Conservation (phyloP, 2,113 vertebrate genomes). For the Gymnobelideus leadbeateri region DNA sequence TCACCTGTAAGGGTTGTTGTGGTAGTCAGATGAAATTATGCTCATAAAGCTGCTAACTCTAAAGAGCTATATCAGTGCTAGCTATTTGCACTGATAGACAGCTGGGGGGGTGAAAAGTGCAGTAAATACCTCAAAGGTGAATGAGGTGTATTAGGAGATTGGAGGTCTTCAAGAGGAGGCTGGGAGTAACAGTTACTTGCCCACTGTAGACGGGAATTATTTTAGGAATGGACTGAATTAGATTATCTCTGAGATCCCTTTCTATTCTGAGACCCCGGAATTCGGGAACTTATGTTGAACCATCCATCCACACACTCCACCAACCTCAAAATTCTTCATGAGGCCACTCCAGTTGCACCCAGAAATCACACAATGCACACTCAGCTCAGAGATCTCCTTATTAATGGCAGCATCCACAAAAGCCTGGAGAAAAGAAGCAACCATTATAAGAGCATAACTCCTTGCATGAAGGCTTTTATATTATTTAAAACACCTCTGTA, state of each 20-base stretch:
- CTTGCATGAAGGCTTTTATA: background rate
- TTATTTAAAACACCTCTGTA: background rate
- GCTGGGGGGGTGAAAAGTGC: background rate
- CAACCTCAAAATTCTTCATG: conserved; percentile 85
- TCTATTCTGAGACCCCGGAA: background rate
- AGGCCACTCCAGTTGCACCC: conserved; percentile 85
- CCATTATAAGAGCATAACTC: background rate
- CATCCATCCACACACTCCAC: conserved; percentile 10
- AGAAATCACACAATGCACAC: conserved; percentile 83
- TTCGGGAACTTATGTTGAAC: background rate
- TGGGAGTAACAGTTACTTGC: background rate
- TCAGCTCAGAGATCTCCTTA: conserved; percentile 87
- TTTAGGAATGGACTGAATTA: background rate
- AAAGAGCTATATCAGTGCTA: background rate
- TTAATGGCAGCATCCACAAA: conserved; percentile 86
- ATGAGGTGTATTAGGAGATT: background rate
- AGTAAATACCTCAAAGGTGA: background rate
- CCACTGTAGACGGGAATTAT: background rate
- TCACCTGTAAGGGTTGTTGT: background rate
- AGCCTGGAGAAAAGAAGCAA: conserved; percentile 75
- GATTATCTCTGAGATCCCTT: background rate
- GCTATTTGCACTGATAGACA: background rate
- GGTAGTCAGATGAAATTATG: background rate
- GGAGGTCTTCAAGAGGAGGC: background rate
- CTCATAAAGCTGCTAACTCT: background rate